Base-by-base conservation (phyloP, 2,888 invertebrate species). In the Agrotis clavis region DNA sequence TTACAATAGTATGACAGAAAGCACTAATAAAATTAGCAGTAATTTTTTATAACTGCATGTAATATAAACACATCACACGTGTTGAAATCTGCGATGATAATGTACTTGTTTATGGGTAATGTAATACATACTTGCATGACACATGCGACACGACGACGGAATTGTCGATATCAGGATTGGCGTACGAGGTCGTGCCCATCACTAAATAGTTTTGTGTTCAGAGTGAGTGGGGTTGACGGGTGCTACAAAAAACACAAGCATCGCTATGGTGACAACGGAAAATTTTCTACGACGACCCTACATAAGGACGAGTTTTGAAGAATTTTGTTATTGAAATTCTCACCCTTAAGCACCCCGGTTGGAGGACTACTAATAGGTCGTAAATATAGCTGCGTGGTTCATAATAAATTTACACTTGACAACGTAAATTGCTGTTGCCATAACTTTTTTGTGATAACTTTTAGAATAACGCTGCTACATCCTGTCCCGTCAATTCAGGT, bases 151-250 rank as follows among this genome's bases (percentile, higher is more conserved):
- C 25, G n/a, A 60, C 50, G 53, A 45, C 53, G 50, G 75, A 73
- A 60, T 73, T 63, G 53, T 82, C 79, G 85, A 83, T 84, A 75
- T 71, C 35, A 66, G 72, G 50, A 68, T 48, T 51, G 19, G 54
- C 57, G 45, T 57, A 51, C 51, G 66, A 60, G 63, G 56, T 76
- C 61, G 57, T 50, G 53, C 66, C 64, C 93, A 90, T 79, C 91
- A 87, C 94, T 93, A 89, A 74, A 72, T 70, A 84, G 85, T 90
- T 90, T 90, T 88, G 89, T 90, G 88, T 90, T 86, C 85, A 89
- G 89, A 90, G 87, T 92, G 93, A 93, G 94, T 93, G 92, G 93
- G 94, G 94, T 93, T 93, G 94, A 92, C 91, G 90, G 91, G 92
- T 87, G 88, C 77, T 82, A 93, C 93, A 95, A 95, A 96, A 95